Percentiles rank a stretch among this genome's conserved stretches.
Evolutionary conservation across 2,797 vertebrate species (phyloP).

Genomic region (Semotilus atromaculatus): DNA sequence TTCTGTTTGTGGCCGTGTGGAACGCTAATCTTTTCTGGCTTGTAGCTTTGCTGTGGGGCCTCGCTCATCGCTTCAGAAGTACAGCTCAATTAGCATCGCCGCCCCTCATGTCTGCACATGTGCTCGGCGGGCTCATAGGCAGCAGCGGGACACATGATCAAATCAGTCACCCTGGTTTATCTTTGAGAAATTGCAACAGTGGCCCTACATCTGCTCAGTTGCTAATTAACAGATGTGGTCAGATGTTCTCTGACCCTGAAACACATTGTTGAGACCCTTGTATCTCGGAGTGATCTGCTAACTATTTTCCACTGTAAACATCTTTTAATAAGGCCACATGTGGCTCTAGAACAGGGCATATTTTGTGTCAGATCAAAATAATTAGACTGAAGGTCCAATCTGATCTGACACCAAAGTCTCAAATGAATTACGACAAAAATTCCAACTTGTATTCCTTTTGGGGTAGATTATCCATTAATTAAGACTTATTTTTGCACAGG

Average conservation of each 20-base stretch:
- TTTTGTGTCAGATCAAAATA: conserved; percentile 21
- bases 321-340: conserved; percentile 1
- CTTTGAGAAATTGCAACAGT: background rate
- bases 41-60: conserved; percentile 74
- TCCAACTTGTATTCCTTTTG: background rate
- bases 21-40: conserved; percentile 84
- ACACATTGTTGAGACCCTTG: background rate
- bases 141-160: conserved; percentile 11
- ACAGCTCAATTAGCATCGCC: conserved; percentile 56
- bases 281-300: conserved; percentile 15
- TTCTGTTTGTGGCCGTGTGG: conserved; percentile 76
- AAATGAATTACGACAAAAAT: background rate
- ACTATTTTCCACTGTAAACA: conserved; percentile 7
- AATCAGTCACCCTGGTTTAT: conserved; percentile 25
- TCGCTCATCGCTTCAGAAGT: conserved; percentile 60
- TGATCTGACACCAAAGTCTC: conserved; percentile 22
- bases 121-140: conserved; percentile 46
- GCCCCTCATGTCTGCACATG: conserved; percentile 67
- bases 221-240: conserved; percentile 31
- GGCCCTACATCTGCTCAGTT: conserved; percentile 10
- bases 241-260: conserved; percentile 27
- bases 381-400: conserved; percentile 12
- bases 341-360: background rate
- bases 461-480: background rate
- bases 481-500: background rate